These are phyloP conservation scores for Muscina levida DNA, from an alignment of 2,888 invertebrate genomes.

Conservation along the genomic window DNA sequence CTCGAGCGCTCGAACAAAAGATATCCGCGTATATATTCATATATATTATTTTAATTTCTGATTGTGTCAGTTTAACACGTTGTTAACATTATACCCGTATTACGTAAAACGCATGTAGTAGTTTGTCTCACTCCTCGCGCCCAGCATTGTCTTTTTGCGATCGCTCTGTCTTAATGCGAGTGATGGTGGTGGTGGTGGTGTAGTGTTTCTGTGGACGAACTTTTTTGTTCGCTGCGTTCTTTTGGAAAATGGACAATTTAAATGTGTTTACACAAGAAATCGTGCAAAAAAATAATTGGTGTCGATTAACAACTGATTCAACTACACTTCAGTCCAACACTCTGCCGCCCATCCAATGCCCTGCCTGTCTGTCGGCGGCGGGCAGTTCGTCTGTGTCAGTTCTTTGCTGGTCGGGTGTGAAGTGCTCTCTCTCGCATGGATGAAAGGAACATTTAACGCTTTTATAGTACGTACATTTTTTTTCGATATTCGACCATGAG, in stretches of 20 bases:
- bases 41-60: constrained; percentile 57
- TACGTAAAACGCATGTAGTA: not conserved
- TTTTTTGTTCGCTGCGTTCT: constrained; percentile 49
- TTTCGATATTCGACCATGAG: not conserved
- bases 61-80: constrained; percentile 64
- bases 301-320: constrained; percentile 61
- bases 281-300: constrained; percentile 51
- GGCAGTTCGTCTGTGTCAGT: not conserved
- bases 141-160: constrained; percentile 13
- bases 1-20: not conserved
- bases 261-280: constrained; percentile 64
- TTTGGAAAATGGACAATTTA: constrained; percentile 45
- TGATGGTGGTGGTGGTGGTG: too few relatives aligned
- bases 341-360: not conserved
- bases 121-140: too few relatives aligned
- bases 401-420: constrained; percentile 2
- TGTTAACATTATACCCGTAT: constrained; percentile 57
- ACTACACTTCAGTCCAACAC: constrained; percentile 10
- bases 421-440: constrained; percentile 11
- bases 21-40: not conserved
- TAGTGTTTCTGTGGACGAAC: too few relatives aligned
- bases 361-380: not conserved
- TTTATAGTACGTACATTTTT: not conserved
- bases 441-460: constrained; percentile 33
- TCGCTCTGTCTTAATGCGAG: constrained; percentile 12